Percentiles rank a stretch among this genome's conserved stretches.
These are phyloP conservation scores for Hystrix cristata DNA, from an alignment of 2,113 vertebrate species.

Conservation along the genomic window DNA sequence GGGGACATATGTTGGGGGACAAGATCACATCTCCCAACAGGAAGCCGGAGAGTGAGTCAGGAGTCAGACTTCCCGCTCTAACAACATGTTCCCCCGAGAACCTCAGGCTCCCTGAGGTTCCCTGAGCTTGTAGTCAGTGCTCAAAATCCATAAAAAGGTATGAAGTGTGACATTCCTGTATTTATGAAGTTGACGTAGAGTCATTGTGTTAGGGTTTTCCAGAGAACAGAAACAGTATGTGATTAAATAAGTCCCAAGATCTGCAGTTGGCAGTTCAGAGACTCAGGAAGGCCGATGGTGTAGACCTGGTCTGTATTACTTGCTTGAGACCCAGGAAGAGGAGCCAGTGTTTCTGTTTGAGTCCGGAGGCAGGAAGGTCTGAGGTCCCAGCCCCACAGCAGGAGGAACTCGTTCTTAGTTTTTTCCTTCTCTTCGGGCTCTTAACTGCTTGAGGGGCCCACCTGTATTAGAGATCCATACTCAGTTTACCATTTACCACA, in stretches of 20 bases:
- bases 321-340: background rate
- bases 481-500: background rate
- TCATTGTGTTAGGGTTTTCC: background rate
- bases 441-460: background rate
- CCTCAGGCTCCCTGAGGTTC: background rate
- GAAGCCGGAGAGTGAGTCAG: background rate
- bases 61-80: background rate
- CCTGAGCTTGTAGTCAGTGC: background rate
- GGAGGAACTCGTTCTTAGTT: background rate
- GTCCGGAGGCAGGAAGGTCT: background rate
- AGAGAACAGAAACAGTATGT: background rate
- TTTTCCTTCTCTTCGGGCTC: background rate
- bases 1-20: background rate
- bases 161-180: background rate
- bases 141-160: background rate
- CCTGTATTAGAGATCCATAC: background rate
- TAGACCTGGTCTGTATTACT: background rate
- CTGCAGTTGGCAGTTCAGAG: background rate
- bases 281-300: background rate
- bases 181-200: background rate
- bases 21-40: background rate
- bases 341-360: background rate
- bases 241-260: background rate
- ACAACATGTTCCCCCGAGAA: background rate
- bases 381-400: background rate